Evolutionary conservation across 2,888 invertebrate species (phyloP), one percentile per base, ranked within the genome.

Genomic region (Calameuta pallipes): DNA sequence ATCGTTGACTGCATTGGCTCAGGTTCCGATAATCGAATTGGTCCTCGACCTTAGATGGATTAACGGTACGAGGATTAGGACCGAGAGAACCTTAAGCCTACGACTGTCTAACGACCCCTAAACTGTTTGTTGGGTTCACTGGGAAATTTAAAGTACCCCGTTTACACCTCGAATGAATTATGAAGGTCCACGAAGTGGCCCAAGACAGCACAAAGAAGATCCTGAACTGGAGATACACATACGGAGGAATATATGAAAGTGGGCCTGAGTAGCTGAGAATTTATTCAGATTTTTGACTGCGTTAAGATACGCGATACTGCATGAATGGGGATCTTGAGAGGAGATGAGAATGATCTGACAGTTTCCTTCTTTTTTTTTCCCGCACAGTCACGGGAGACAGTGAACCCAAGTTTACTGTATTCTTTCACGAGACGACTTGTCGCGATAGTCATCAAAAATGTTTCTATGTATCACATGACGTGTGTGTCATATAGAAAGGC

Each of bases 21-120:
- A 82, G 82, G 83, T 86, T 79, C 81, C 83, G 82, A 86, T 85
- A 84, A 86, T 85, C 85, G 84, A 85, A 86, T 86, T 86, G 81
- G 80, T 82, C 82, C 82, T 77, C 82, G 78, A 71, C 75, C 78
- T 76, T 75, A 23, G 56, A 41, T 56, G 71, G 77, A 78, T 82
- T 82, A 82, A 82, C 82, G 82, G 82, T 76, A 76, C 3, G 76
- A 70, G 75, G 80, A 77, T 77, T 70, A 75, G 35, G 79, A 70
- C 78, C 78, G 77, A 69, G 75, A 71, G 74, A 80, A 79, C 74
- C 56, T 23, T 56, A 56, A 56, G 23, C 41, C 41, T 15, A 2
- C 15, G 41, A 56, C 56, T 23, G 56, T 23, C 56, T 9, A 9
- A 23, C 23, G 23, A 56, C 23, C 23, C 33, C 56, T 23, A 56